These are phyloP conservation scores for Sarcophaga peregrina DNA, from an alignment of 1,140 invertebrate genomes.

Conservation along the genomic window DNA sequence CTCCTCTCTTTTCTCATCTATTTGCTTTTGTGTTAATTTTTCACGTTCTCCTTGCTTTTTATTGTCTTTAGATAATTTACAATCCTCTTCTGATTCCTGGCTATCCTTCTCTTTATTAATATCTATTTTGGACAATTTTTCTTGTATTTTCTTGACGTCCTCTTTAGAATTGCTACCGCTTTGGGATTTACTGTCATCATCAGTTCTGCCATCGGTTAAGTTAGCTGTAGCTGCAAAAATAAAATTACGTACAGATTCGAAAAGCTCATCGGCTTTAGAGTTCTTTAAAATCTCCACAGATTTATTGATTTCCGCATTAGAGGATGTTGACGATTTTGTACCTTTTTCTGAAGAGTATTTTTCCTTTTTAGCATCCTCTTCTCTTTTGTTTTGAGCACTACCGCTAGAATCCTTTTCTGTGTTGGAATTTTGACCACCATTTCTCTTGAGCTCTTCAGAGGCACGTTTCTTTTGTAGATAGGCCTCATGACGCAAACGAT, in stretches of 20 bases:
- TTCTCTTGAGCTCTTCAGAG: slow-evolving; percentile 50
- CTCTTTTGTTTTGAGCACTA: slow-evolving; percentile 48
- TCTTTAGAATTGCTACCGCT: neutral
- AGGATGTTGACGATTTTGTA: neutral
- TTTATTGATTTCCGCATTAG: slow-evolving; percentile 9
- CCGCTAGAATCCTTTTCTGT: slow-evolving; percentile 40
- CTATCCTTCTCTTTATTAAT: neutral
- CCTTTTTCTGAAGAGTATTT: slow-evolving; percentile 42
- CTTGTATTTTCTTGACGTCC: neutral
- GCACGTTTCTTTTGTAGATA: slow-evolving; percentile 55
- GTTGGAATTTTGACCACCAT: slow-evolving; percentile 13
- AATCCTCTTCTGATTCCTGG: neutral
- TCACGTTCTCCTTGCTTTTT: slow-evolving; percentile 9
- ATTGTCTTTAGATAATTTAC: neutral
- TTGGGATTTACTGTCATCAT: slow-evolving; percentile 5
- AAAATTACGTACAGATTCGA: slow-evolving; percentile 44
- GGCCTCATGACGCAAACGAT: slow-evolving; percentile 59
- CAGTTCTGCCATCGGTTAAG: slow-evolving; percentile 30
- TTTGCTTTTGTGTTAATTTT: slow-evolving; percentile 48
- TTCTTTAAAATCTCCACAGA: slow-evolving; percentile 38
- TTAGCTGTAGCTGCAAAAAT: slow-evolving; percentile 42
- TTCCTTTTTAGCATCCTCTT: slow-evolving; percentile 43
- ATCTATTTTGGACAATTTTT: slow-evolving; percentile 25
- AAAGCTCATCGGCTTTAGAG: slow-evolving; percentile 35
- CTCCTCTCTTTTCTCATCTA: slow-evolving; percentile 53